Evolutionary conservation across 2,797 vertebrate species (phyloP), one percentile per base, ranked within the genome.

Genomic region (Muraenolepis orangiensis): DNA sequence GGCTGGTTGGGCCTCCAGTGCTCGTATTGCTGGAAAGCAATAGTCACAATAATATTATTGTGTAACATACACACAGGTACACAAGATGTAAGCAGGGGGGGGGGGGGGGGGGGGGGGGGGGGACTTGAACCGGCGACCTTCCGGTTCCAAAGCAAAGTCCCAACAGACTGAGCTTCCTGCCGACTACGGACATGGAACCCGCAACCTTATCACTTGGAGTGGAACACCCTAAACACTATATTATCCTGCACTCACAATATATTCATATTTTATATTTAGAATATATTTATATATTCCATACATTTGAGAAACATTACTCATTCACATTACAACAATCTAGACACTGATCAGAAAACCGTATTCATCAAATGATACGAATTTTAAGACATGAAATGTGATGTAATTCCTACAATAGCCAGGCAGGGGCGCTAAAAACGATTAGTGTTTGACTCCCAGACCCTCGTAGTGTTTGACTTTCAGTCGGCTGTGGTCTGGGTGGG

Each of bases 1-100:
- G 97, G 97, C 84, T 99, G 97, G 88, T 96, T 96, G 28, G 94
- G 95, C 72, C 97, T 93, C 97, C 97, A 99, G 90, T 96, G 94
- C 82, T 98, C 96, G 76, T 96, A 98, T 97, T 98, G 97, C 97
- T 99, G 82, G 68, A 74, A 76, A 69, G 11, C n/a, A 26, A 28
- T 26, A 26, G 6, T n/a, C 57, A 13, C 13, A 2, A 2, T 12
- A 26, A 61, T 26, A 26, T 61, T 61, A 61, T 64, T n/a, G n/a
- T n/a, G n/a, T n/a, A n/a, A 26, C 57, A 46, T 14, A 18, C 40
- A 46, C 40, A 18, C 38, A 12, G 2, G 12, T 13, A 34, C 32
- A 34, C 32, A 34, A 23, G 6, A 7, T 57, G 11, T 8, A 10
- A 23, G 51, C 20, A 57, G 20, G 36, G 32, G 32, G 3, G 7